phyloP scores from a whole-genome alignment of 2,797 vertebrate genomes.

The Tamandua tetradactyla region DNA sequence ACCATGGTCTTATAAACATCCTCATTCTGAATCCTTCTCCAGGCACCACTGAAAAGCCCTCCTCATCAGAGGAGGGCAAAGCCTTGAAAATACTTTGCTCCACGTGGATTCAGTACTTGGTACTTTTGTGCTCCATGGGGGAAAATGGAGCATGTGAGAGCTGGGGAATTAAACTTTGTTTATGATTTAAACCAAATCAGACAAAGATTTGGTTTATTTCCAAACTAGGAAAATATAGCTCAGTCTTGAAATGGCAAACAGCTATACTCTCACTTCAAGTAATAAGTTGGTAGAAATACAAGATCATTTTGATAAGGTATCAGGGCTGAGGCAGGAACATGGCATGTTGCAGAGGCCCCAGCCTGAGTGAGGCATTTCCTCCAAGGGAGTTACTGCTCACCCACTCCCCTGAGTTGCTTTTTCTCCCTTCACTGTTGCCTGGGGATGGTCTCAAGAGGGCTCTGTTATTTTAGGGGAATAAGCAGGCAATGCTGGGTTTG shows the following conservation, averaged over 20 bases:
- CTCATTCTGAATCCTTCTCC: too few relatives aligned
- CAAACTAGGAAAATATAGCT: slow-evolving; percentile 78
- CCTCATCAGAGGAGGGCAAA: too few relatives aligned
- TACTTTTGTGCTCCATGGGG: too few relatives aligned
- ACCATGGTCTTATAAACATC: too few relatives aligned
- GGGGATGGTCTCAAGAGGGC: not conserved
- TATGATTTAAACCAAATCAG: slow-evolving; percentile 68
- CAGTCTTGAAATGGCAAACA: slow-evolving; percentile 49
- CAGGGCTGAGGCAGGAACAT: slow-evolving; percentile 3
- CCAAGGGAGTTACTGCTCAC: not conserved
- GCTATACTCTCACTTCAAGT: slow-evolving; percentile 66
- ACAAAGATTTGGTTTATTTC: too few relatives aligned
- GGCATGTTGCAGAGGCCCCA: not conserved
- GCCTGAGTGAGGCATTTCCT: not conserved
- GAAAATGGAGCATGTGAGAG: too few relatives aligned
- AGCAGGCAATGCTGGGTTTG: not conserved
- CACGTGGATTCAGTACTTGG: too few relatives aligned
- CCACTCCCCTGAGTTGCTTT: not conserved
- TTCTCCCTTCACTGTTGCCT: not conserved
- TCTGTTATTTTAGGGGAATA: slow-evolving; percentile 29
- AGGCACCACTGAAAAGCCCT: too few relatives aligned
- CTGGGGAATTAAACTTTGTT: slow-evolving; percentile 46
- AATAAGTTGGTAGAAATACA: slow-evolving; percentile 52
- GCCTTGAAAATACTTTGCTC: too few relatives aligned
- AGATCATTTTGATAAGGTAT: slow-evolving; percentile 40